Percentiles rank a stretch among this genome's conserved stretches.
Evolutionary conservation across 2,888 invertebrate genomes (phyloP).

Genomic region (Lordiphosa fenestrarum): DNA sequence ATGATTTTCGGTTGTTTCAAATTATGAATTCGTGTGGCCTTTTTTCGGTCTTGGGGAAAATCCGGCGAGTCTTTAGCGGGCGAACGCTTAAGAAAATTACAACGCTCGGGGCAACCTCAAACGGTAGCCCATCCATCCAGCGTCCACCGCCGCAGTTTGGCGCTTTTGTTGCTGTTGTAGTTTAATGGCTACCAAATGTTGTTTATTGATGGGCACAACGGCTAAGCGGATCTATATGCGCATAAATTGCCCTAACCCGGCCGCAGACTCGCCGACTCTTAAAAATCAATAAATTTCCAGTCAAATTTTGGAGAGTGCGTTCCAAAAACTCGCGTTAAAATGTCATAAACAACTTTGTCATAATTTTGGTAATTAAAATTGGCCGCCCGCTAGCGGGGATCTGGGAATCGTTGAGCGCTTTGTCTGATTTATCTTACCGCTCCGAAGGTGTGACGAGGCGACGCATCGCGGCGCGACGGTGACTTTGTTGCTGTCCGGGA

Average conservation of each 20-base stretch:
- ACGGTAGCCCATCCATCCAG: slow-evolving; percentile 45
- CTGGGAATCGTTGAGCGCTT: slow-evolving; percentile 23
- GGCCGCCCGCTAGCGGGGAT: slow-evolving; percentile 52
- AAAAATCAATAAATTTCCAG: slow-evolving; percentile 72
- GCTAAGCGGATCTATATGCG: slow-evolving; percentile 65
- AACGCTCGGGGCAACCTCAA: slow-evolving; percentile 34
- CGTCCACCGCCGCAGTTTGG: slow-evolving; percentile 53
- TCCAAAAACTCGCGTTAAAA: slow-evolving; percentile 58
- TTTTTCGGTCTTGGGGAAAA: slow-evolving; percentile 8
- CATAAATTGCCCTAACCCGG: slow-evolving; percentile 45
- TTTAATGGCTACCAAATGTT: slow-evolving; percentile 49
- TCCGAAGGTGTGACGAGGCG: slow-evolving; percentile 13
- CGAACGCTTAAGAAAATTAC: slow-evolving; percentile 55
- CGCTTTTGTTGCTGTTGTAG: slow-evolving; percentile 46
- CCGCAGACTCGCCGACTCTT: slow-evolving; percentile 54
- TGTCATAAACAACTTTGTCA: slow-evolving; percentile 75
- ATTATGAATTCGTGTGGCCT: slow-evolving; percentile 39
- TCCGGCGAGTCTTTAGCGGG: slow-evolving; percentile 24
- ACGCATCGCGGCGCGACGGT: no score
- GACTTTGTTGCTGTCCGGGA: slow-evolving; percentile 57
- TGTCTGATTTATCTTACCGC: slow-evolving; percentile 64
- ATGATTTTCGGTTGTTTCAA: slow-evolving; percentile 47
- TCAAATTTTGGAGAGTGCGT: slow-evolving; percentile 48
- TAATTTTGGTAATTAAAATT: slow-evolving; percentile 76
- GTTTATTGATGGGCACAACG: slow-evolving; percentile 67